A percentile compares a stretch with the other conserved stretches of the same genome.
Conservation (phyloP, 2,113 vertebrate species). For the Semnornis frantzii region DNA sequence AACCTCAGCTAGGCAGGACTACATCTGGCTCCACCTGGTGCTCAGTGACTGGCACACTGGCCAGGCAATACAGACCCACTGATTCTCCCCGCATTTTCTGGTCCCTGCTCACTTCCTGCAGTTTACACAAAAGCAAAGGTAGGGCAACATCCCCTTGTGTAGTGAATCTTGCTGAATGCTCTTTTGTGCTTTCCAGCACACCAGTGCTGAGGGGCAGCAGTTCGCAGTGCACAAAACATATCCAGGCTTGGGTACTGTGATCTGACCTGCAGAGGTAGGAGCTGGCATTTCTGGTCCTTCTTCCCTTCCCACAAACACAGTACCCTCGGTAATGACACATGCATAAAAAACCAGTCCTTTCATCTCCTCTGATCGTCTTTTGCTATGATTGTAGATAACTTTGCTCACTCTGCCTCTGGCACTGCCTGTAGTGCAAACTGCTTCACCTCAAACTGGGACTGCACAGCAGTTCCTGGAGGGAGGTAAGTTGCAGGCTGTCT, state of each 20-base stretch:
- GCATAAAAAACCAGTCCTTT: background rate
- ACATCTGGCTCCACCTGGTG: background rate
- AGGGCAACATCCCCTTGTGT: background rate
- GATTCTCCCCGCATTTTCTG: background rate
- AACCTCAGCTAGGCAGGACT: background rate
- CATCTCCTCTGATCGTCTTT: background rate
- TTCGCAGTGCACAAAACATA: background rate
- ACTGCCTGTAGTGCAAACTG: slow-evolving; percentile 12
- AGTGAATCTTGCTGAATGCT: background rate
- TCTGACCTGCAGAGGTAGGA: background rate
- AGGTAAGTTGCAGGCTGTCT: slow-evolving; percentile 53
- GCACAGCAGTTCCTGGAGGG: slow-evolving; percentile 74
- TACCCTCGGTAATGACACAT: background rate
- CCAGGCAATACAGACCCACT: fast-evolving
- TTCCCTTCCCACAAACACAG: background rate
- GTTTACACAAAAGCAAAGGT: background rate
- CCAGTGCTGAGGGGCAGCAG: slow-evolving; percentile 70
- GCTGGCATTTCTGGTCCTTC: background rate
- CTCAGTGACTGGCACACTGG: background rate
- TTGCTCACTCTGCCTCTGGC: slow-evolving; percentile 62
- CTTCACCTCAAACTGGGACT: slow-evolving; percentile 37
- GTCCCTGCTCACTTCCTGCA: background rate
- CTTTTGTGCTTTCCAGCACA: background rate
- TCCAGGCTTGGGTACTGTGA: slow-evolving; percentile 61
- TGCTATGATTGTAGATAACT: slow-evolving; percentile 62